A percentile compares a stretch with the other conserved stretches of the same genome.
Evolutionary conservation across 2,888 invertebrate species (phyloP).

Genomic region (Cataglyphis altisquamis): DNA sequence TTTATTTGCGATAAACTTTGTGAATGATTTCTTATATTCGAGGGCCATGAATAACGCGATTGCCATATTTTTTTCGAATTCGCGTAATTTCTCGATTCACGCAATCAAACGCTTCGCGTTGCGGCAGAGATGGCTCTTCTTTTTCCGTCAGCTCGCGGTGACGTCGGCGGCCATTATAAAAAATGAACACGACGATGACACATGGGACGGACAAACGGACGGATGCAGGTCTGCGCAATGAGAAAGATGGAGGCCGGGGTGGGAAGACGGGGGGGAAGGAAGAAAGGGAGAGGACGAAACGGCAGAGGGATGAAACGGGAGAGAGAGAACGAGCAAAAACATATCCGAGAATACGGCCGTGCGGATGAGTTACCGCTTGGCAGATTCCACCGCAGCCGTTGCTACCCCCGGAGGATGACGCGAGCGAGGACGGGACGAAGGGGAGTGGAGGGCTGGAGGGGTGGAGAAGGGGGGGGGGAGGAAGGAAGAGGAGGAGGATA

Average conservation of each 20-base stretch:
- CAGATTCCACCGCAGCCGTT: slow-evolving; percentile 79
- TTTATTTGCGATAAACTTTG: neutral
- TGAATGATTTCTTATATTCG: neutral
- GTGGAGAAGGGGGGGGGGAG: neutral
- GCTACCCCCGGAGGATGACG: slow-evolving; percentile 60
- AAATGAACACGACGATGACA: slow-evolving; percentile 13
- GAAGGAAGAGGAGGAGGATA: slow-evolving; percentile 62
- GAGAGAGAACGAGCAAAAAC: slow-evolving; percentile 59
- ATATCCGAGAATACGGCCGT: slow-evolving; percentile 77
- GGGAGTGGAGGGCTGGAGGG: slow-evolving; percentile 20
- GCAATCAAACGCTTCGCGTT: neutral
- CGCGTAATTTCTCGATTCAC: slow-evolving; percentile 11
- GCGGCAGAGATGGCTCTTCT: slow-evolving; percentile 18
- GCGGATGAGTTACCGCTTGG: slow-evolving; percentile 82
- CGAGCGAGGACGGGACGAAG: slow-evolving; percentile 10
- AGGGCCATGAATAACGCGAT: neutral
- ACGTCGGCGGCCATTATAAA: slow-evolving; percentile 40
- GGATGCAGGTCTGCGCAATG: slow-evolving; percentile 33
- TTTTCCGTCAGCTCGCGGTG: slow-evolving; percentile 17
- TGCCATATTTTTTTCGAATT: slow-evolving; percentile 26
- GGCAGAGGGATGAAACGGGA: slow-evolving; percentile 30
- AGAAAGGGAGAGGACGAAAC: slow-evolving; percentile 17
- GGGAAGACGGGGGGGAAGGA: slow-evolving; percentile 14
- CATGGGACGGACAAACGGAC: slow-evolving; percentile 1
- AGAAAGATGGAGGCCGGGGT: slow-evolving; percentile 21